phyloP scores from a whole-genome alignment of 2,888 invertebrate species.

The Thecophora atra region DNA sequence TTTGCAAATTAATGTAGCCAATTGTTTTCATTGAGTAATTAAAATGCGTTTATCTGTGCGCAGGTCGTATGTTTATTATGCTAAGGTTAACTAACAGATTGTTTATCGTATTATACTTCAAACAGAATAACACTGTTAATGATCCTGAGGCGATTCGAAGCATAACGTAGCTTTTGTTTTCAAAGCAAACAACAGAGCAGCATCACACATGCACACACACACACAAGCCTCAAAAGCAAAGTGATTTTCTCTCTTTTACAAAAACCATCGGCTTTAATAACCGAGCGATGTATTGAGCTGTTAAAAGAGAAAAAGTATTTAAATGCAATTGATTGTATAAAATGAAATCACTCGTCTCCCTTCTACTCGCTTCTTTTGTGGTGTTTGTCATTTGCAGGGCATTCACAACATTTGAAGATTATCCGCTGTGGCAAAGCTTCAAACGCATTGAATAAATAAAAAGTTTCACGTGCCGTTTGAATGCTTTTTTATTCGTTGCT shows the following conservation, averaged over 20 bases:
- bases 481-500: background rate
- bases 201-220: background rate
- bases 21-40: conserved; percentile 44
- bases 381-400: too few relatives aligned
- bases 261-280: too few relatives aligned
- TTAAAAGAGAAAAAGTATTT: too few relatives aligned
- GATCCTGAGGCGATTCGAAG: conserved; percentile 15
- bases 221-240: too few relatives aligned
- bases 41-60: conserved; percentile 34
- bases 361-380: too few relatives aligned
- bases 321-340: too few relatives aligned
- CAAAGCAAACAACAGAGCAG: background rate
- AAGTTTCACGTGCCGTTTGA: background rate
- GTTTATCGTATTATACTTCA: conserved; percentile 34
- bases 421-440: background rate
- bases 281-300: too few relatives aligned
- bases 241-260: too few relatives aligned
- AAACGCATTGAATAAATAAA: background rate
- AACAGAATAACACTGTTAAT: conserved; percentile 29
- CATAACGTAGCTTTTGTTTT: too few relatives aligned
- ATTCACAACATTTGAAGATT: background rate
- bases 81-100: conserved; percentile 36
- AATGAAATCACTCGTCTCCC: too few relatives aligned
- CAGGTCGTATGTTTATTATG: conserved; percentile 29
- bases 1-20: conserved; percentile 39